Evolutionary conservation across 2,888 invertebrate genomes (phyloP).

Genomic region (Hesperia comma): DNA sequence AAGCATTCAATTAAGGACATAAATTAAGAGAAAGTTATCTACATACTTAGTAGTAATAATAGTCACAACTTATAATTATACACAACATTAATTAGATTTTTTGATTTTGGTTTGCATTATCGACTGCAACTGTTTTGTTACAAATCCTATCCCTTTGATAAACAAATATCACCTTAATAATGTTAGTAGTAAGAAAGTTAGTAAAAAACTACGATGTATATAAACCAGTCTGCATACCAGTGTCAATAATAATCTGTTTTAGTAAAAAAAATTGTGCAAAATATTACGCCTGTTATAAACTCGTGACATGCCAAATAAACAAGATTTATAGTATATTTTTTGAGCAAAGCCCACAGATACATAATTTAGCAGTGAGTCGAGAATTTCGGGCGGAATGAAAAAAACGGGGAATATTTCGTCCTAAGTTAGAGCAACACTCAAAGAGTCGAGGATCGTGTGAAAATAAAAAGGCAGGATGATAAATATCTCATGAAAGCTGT

Average conservation of each 20-base stretch:
- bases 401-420: constrained; percentile 1
- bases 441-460: constrained; percentile 11
- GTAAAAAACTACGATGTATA: not conserved
- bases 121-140: no score
- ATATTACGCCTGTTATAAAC: not conserved
- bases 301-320: not conserved
- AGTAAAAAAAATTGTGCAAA: not conserved
- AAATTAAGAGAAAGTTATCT: no score
- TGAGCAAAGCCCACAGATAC: not conserved
- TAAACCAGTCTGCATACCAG: no score
- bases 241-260: not conserved
- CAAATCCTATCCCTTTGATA: no score
- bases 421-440: not conserved
- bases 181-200: no score
- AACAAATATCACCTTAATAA: no score
- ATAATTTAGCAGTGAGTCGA: constrained; percentile 6
- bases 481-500: constrained; percentile 15
- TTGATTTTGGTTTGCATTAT: no score
- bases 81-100: no score
- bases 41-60: no score
- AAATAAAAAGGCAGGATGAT: constrained; percentile 15
- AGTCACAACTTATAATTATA: no score
- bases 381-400: constrained; percentile 1
- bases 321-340: constrained; percentile 10
- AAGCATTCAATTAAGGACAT: no score